These are phyloP conservation scores for Aphelenchoides fujianensis DNA, from an alignment of 1,140 invertebrate genomes.

Conservation along the genomic window DNA sequence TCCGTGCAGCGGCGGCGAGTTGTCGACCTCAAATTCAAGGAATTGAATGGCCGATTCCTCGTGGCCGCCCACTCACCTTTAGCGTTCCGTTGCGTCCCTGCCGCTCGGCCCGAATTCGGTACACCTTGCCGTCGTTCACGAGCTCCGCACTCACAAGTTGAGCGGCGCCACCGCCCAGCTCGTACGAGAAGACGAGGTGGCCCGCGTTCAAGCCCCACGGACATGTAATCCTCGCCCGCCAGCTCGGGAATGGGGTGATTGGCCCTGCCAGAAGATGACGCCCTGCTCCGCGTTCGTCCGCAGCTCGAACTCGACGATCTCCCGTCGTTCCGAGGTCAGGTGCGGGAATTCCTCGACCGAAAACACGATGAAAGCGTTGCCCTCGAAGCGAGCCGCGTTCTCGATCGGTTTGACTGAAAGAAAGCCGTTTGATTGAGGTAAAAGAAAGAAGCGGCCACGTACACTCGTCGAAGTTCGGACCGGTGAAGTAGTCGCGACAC, in stretches of 20 bases:
- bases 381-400: constrained; percentile 65
- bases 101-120: constrained; percentile 67
- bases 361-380: constrained; percentile 82
- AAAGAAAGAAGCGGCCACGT: no score
- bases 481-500: constrained; percentile 56
- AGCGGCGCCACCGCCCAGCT: constrained; percentile 68
- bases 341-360: constrained; percentile 71
- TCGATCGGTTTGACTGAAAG: constrained; percentile 62
- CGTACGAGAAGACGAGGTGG: constrained; percentile 71
- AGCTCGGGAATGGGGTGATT: constrained; percentile 69
- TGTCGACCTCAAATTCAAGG: constrained; percentile 38
- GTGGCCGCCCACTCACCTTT: not conserved
- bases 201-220: constrained; percentile 71
- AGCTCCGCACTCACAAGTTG: constrained; percentile 68
- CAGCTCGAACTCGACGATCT: constrained; percentile 76
- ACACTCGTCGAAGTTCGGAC: constrained; percentile 56
- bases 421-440: not conserved
- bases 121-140: constrained; percentile 76
- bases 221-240: constrained; percentile 72
- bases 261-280: constrained; percentile 83
- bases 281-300: constrained; percentile 76
- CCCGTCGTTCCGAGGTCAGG: constrained; percentile 65
- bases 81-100: constrained; percentile 53
- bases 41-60: no score
- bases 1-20: constrained; percentile 62